Evolutionary conservation across 2,113 vertebrate species (phyloP), one percentile per base, ranked within the genome.

Genomic region (Pterocles gutturalis): DNA sequence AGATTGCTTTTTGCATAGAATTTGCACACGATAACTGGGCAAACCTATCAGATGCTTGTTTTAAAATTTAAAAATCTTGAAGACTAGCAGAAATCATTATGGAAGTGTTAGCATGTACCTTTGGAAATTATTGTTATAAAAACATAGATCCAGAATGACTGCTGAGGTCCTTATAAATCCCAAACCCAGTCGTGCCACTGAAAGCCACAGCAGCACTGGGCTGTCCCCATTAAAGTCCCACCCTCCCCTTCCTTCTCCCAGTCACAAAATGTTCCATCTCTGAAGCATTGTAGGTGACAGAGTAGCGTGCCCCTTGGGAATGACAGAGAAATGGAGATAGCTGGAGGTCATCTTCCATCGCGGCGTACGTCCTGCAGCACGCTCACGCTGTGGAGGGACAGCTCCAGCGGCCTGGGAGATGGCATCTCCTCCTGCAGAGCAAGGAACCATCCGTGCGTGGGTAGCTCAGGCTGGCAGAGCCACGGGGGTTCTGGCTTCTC

Each of bases 331-430:
- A 19, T 9, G n/a, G 29, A 7, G 49, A 4, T 8, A 43, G 29
- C 22, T 29, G 0, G 1, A 67, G 71, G 24, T 55, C 3, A 5
- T 13, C 28, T 51, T 10, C 58, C 34, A 0, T 11, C 2, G 18
- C 58, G 4, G 46, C 1, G 28, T 36, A 6, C 41, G 38, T 58
- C 60, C 65, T 8, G 7, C 7, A 5, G 75, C 45, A 28, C 28
- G 1, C 21, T 36, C 0, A 3, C 8, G 18, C 31, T 29, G 69
- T 36, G 3, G 8, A 41, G 41, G 61, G 28, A 1, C 22, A 14
- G 57, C 67, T 69, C 67, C 26, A 1, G 64, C 14, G 80, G 36
- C 70, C 51, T 5, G 4, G 61, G 71, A 24, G 57, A 18, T 13
- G 43, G 45, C 49, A 43, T 2, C 51, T 54, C 36, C 83, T 12